These are phyloP conservation scores for human DNA, from an alignment of 2,113 vertebrate species.

Conservation along the genomic window GRCh38 chr7:71989501-71990000, in stretches of 20 bases:
- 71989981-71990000: too few relatives aligned
- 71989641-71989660: background rate
- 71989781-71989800: background rate
- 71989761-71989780: background rate
- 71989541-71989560: background rate
- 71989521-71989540: background rate
- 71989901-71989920: background rate
- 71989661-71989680: background rate
- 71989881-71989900: background rate
- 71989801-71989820: background rate
- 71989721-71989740: background rate
- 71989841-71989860: background rate
- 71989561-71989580: background rate
- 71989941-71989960: background rate
- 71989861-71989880: background rate
- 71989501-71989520: background rate
- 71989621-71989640: background rate
- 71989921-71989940: background rate
- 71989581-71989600: background rate
- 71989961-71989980: too few relatives aligned
- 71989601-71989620: background rate
- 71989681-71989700: background rate
- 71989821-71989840: background rate
- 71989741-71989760: background rate
- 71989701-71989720: conserved; percentile 15